Conservation (phyloP, 1,140 invertebrate species). For the Drosophila nannoptera region DNA sequence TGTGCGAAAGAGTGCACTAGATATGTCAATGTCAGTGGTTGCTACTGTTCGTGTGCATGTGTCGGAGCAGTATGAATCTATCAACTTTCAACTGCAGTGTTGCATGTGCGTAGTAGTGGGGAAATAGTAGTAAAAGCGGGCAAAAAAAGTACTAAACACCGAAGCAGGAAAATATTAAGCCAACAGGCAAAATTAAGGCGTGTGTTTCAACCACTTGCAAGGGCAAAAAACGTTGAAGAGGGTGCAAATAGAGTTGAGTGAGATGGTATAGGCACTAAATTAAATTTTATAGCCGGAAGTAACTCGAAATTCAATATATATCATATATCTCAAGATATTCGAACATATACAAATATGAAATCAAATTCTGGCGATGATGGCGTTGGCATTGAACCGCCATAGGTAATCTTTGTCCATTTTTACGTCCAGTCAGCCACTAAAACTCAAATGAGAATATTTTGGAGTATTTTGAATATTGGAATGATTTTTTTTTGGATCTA, state of each 20-base stretch:
- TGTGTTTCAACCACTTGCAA: constrained; percentile 45
- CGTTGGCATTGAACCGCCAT: constrained; percentile 44
- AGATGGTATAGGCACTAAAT: constrained; percentile 21
- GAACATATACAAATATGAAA: constrained; percentile 8
- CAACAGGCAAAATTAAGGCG: constrained; percentile 43
- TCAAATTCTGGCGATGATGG: constrained; percentile 5
- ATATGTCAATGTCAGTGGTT: constrained; percentile 69
- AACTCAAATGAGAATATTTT: constrained; percentile 34
- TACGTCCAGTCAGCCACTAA: constrained; percentile 45
- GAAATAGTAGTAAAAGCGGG: constrained; percentile 53
- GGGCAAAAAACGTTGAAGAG: constrained; percentile 13
- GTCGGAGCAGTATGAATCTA: constrained; percentile 47
- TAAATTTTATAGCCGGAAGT: too few species aligned
- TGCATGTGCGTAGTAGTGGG: constrained; percentile 39
- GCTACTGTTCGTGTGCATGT: constrained; percentile 30
- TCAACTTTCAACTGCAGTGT: constrained; percentile 56
- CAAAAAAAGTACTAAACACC: constrained; percentile 7
- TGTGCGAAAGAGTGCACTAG: constrained; percentile 56
- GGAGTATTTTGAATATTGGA: constrained; percentile 23
- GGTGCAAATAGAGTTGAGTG: constrained; percentile 2
- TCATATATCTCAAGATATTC: constrained; percentile 3
- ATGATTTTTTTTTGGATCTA: constrained; percentile 27
- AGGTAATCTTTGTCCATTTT: constrained; percentile 44
- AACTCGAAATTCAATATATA: constrained; percentile 11
- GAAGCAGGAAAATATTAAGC: constrained; percentile 20